These are phyloP conservation scores for Heliopora coerulea DNA, from an alignment of 92 coral and sea anemone genomes.

Conservation along the genomic window DNA sequence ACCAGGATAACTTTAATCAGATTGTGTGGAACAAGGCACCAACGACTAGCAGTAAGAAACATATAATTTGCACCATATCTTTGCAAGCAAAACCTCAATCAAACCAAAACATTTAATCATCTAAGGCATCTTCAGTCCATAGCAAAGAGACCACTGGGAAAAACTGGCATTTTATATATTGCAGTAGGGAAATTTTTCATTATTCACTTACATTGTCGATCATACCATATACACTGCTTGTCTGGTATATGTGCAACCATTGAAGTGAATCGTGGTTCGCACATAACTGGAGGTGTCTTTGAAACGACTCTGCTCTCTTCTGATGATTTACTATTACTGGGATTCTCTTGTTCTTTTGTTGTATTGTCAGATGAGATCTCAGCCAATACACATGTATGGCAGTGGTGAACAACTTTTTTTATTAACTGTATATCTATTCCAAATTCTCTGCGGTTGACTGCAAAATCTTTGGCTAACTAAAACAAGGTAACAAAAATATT, in stretches of 20 bases:
- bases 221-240: constrained; percentile 90
- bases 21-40: no score
- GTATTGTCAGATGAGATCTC: constrained; percentile 10
- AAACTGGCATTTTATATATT: no score
- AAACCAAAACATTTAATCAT: no score
- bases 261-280: constrained; percentile 60
- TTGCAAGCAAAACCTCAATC: no score
- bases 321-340: not conserved
- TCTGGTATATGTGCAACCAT: constrained; percentile 93
- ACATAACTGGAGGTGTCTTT: not conserved
- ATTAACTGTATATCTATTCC: constrained; percentile 69
- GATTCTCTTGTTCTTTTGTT: not conserved
- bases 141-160: no score
- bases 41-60: no score
- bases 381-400: constrained; percentile 61
- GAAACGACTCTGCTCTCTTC: not conserved
- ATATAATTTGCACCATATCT: no score
- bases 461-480: constrained; percentile 75
- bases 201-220: constrained; percentile 70
- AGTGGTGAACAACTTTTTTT: constrained; percentile 63
- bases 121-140: no score
- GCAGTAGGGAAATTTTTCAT: no score
- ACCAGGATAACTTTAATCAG: no score
- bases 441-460: constrained; percentile 76
- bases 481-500: no score